These are phyloP conservation scores for Jaculus jaculus DNA, from an alignment of 2,113 vertebrate genomes.

Conservation along the genomic window DNA sequence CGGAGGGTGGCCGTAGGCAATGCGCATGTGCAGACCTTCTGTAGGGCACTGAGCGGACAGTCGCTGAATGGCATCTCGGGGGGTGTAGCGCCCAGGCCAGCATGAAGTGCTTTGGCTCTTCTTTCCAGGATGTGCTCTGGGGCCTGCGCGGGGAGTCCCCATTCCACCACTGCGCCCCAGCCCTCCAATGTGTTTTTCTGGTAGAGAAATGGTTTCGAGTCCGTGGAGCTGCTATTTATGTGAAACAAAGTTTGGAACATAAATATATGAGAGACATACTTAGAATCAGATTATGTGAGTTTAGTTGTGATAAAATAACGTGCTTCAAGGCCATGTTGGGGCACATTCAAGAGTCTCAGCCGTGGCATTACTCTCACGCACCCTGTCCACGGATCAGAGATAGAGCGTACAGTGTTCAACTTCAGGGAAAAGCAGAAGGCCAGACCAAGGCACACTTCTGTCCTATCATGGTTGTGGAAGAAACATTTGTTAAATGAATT, in stretches of 20 bases:
- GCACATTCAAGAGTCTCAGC: background rate
- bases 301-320: background rate
- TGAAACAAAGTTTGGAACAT: background rate
- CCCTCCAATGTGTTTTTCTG: background rate
- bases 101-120: background rate
- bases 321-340: background rate
- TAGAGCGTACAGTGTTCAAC: too few relatives aligned
- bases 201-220: background rate
- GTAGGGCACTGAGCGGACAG: too few relatives aligned
- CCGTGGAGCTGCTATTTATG: slow-evolving; percentile 20
- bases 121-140: too few relatives aligned
- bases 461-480: background rate
- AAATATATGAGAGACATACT: background rate
- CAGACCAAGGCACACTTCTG: background rate
- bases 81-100: too few relatives aligned
- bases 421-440: background rate
- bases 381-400: too few relatives aligned
- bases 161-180: background rate
- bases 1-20: background rate
- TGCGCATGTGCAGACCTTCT: too few relatives aligned
- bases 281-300: background rate
- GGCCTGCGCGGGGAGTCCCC: background rate
- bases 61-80: too few relatives aligned
- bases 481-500: background rate
- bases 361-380: too few relatives aligned